A percentile compares a stretch with the other conserved stretches of the same genome.
Evolutionary conservation across 2,797 vertebrate genomes (phyloP).

Genomic region (Oreochromis grahami): DNA sequence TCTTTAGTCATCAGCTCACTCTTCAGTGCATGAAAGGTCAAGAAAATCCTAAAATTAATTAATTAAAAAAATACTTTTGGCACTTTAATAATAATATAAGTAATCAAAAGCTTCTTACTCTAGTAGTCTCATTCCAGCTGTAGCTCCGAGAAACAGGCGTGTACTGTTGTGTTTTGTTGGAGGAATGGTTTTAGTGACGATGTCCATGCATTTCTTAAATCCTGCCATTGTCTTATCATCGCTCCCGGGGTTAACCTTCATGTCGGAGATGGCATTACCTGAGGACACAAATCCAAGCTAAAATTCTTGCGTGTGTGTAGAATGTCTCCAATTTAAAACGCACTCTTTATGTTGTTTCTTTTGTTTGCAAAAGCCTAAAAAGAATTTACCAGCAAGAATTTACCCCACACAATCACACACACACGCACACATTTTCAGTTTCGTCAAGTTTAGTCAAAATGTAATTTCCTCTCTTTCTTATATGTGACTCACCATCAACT

Average conservation of each 20-base stretch:
- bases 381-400: neutral
- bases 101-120: slow-evolving; percentile 71
- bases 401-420: no score
- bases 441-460: neutral
- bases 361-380: neutral
- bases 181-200: slow-evolving; percentile 75
- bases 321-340: neutral
- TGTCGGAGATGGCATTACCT: slow-evolving; percentile 88
- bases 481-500: slow-evolving; percentile 79
- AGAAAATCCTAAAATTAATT: neutral
- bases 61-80: neutral
- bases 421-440: no score
- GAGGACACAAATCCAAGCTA: neutral
- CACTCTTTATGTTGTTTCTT: neutral
- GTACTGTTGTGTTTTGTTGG: slow-evolving; percentile 76
- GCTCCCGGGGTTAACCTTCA: slow-evolving; percentile 67
- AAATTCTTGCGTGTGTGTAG: neutral
- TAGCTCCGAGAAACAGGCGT: slow-evolving; percentile 87
- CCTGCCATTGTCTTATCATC: slow-evolving; percentile 59
- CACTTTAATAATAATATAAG: neutral
- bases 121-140: slow-evolving; percentile 94
- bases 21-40: neutral
- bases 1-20: fast-evolving
- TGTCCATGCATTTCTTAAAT: slow-evolving; percentile 79
- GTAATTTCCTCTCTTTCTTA: neutral